A percentile compares a stretch with the other conserved stretches of the same genome.
phyloP scores from a whole-genome alignment of 1,140 invertebrate species.

The Dendroctonus valens region DNA sequence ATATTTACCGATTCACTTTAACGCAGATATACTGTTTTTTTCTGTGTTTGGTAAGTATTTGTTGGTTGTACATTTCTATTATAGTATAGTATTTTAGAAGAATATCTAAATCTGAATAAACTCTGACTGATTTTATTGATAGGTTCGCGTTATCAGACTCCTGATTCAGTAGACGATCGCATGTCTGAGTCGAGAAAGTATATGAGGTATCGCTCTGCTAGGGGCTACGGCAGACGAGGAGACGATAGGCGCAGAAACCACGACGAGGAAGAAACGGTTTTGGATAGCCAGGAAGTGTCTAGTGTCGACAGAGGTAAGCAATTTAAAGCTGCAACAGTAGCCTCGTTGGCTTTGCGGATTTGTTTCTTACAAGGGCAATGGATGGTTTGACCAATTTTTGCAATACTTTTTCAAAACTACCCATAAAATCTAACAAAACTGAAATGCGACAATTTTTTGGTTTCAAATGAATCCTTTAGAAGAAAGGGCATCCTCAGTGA shows the following conservation, averaged over 20 bases:
- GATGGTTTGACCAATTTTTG: too few relatives aligned
- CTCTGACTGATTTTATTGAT: constrained; percentile 5
- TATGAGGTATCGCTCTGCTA: constrained; percentile 46
- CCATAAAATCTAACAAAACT: too few relatives aligned
- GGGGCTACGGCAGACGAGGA: constrained; percentile 56
- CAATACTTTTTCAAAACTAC: too few relatives aligned
- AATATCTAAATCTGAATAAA: neutral
- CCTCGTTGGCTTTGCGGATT: too few relatives aligned
- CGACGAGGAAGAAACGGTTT: constrained; percentile 76
- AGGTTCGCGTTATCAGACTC: constrained; percentile 60
- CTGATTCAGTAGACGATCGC: constrained; percentile 58
- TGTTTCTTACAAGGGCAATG: too few relatives aligned
- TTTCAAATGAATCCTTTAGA: too few relatives aligned
- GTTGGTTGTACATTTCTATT: neutral
- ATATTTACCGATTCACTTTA: neutral
- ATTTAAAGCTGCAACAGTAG: too few relatives aligned
- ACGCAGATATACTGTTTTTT: constrained; percentile 4
- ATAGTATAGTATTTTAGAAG: too few relatives aligned
- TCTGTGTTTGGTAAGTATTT: constrained; percentile 4
- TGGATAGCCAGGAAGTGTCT: constrained; percentile 75
- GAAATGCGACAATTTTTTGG: too few relatives aligned
- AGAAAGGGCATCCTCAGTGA: too few relatives aligned
- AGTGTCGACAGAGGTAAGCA: constrained; percentile 66
- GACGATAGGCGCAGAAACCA: constrained; percentile 68
- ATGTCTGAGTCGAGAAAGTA: constrained; percentile 54